These are phyloP conservation scores for Polydrusus pterygomalis DNA, from an alignment of 2,888 invertebrate species.

Conservation along the genomic window DNA sequence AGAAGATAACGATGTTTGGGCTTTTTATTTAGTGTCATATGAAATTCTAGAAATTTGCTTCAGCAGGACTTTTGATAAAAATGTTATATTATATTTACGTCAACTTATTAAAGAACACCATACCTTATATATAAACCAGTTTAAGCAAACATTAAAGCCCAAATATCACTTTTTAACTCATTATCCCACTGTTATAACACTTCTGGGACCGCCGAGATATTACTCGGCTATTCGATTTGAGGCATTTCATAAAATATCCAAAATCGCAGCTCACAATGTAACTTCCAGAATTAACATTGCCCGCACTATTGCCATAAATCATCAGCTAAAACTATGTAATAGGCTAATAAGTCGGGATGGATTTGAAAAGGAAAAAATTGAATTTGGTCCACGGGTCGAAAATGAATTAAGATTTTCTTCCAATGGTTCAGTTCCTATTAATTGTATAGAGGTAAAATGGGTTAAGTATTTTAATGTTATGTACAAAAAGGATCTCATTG, in stretches of 20 bases:
- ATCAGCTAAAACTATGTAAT: constrained; percentile 6
- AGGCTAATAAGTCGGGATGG: background rate
- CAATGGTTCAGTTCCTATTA: background rate
- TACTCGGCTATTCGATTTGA: constrained; percentile 4
- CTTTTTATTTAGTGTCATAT: too few species aligned
- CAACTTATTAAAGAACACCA: constrained; percentile 17
- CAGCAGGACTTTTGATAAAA: too few species aligned
- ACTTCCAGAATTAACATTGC: background rate
- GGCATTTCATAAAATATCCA: constrained; percentile 3
- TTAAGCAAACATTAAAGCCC: background rate
- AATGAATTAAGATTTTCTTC: background rate
- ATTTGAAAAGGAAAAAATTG: background rate
- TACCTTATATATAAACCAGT: background rate
- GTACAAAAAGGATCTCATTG: background rate
- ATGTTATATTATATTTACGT: too few species aligned
- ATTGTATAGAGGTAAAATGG: background rate
- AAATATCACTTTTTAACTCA: constrained; percentile 20
- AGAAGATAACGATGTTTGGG: constrained; percentile 10
- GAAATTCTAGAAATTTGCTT: too few species aligned
- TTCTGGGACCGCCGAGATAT: constrained; percentile 4
- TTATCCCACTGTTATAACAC: constrained; percentile 8
- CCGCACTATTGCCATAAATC: background rate
- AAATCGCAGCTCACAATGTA: background rate
- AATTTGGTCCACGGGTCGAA: background rate
- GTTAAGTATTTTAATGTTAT: background rate